These are phyloP conservation scores for Seladonia tumulorum DNA, from an alignment of 2,888 invertebrate genomes.

Conservation along the genomic window DNA sequence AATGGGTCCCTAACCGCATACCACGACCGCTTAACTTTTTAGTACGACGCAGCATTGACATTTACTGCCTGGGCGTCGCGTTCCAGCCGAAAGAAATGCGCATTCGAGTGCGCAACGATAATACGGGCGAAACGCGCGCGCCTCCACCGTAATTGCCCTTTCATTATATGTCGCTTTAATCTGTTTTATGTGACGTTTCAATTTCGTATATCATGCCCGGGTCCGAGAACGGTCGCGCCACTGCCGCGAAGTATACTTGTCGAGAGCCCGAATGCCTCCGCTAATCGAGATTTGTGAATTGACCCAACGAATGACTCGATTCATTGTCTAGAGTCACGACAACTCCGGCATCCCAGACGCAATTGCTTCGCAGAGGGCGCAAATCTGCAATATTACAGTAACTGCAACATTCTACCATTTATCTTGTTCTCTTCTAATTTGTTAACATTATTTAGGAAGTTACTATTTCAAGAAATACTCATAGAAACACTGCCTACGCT, in stretches of 20 bases:
- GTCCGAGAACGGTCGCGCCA: neutral
- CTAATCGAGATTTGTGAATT: constrained; percentile 54
- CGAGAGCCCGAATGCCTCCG: constrained; percentile 10
- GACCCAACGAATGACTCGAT: constrained; percentile 17
- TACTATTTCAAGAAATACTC: neutral
- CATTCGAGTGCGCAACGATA: constrained; percentile 29
- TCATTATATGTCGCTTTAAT: constrained; percentile 51
- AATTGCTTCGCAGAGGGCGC: constrained; percentile 38
- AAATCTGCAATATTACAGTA: constrained; percentile 27
- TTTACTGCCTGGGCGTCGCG: constrained; percentile 26
- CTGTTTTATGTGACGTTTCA: constrained; percentile 62
- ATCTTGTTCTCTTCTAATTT: neutral
- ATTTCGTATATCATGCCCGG: constrained; percentile 61
- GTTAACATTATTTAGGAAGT: neutral
- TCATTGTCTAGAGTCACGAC: constrained; percentile 32
- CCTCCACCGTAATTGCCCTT: constrained; percentile 57
- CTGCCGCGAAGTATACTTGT: neutral
- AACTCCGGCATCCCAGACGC: neutral
- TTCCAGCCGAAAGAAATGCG: constrained; percentile 18
- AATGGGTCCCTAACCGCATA: constrained; percentile 40
- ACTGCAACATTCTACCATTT: neutral
- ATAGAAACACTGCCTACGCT: no score
- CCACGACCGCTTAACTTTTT: constrained; percentile 47
- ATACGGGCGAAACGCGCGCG: constrained; percentile 29
- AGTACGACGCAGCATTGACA: constrained; percentile 38